phyloP scores from a whole-genome alignment of 2,888 invertebrate species.

The Drosophila phalerata region DNA sequence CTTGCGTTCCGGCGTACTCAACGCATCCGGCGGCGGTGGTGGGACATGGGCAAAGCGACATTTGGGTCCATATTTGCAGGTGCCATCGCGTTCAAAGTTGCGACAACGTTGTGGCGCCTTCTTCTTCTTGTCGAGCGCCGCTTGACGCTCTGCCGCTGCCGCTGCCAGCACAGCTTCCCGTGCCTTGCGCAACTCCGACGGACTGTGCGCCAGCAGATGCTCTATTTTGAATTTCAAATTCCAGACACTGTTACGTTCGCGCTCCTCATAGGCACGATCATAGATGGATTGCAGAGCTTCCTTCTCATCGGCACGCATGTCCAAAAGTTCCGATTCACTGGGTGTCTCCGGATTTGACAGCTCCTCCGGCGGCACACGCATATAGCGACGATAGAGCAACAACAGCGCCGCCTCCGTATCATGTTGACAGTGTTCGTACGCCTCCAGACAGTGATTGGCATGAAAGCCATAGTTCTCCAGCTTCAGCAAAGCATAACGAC shows the following conservation, averaged over 20 bases:
- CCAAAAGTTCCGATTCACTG: slow-evolving; percentile 87
- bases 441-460: slow-evolving; percentile 90
- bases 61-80: slow-evolving; percentile 90
- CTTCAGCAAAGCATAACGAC: slow-evolving; percentile 90
- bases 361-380: slow-evolving; percentile 65
- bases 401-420: slow-evolving; percentile 90
- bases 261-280: slow-evolving; percentile 89
- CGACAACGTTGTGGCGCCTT: slow-evolving; percentile 86
- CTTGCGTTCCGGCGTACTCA: slow-evolving; percentile 50
- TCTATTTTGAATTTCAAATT: slow-evolving; percentile 89
- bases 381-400: slow-evolving; percentile 91
- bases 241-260: slow-evolving; percentile 90
- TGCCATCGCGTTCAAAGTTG: slow-evolving; percentile 87
- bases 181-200: slow-evolving; percentile 86
- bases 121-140: slow-evolving; percentile 67
- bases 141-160: slow-evolving; percentile 82
- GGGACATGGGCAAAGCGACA: slow-evolving; percentile 91
- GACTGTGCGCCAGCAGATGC: slow-evolving; percentile 88
- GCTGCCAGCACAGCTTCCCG: slow-evolving; percentile 83
- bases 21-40: slow-evolving; percentile 63
- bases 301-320: slow-evolving; percentile 90
- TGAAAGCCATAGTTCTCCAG: slow-evolving; percentile 92
- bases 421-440: slow-evolving; percentile 89
- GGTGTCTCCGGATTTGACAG: slow-evolving; percentile 29
- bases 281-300: slow-evolving; percentile 92